Evolutionary conservation across 2,797 vertebrate species (phyloP), one percentile per base, ranked within the genome.

Genomic region (Amazona finschi): DNA sequence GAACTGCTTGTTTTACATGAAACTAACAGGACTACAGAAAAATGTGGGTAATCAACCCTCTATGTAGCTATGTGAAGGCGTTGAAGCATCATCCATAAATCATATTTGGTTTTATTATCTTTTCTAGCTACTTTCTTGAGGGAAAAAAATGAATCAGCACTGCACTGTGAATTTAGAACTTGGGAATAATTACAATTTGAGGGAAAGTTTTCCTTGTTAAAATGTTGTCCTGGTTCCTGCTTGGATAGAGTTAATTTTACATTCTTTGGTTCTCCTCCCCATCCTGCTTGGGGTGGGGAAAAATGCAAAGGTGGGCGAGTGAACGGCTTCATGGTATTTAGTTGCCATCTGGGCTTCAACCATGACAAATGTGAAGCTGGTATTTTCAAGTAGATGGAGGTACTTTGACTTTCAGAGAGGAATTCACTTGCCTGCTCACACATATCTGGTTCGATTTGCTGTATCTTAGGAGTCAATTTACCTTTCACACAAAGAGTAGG

Each of bases 1-100:
- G 58, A 93, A 66, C 46, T 33, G 12, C 6, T 2, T 94, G 82
- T 95, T 91, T 83, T 89, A 94, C 85, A 87, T 52, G 46, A 90
- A 18, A 5, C 0, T 75, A 66, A 77, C 39, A 60, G 25, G 24
- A 30, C 57, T 47, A 61, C 31, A 84, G 69, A 58, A 75, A 62
- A 50, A 5, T 43, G 49, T 81, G 72, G n/a, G 41, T 62, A 93
- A 85, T 80, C 86, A 92, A 58, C 72, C 75, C 62, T n/a, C 14
- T 83, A 17, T 41, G 41, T 12, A 83, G 64, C 36, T 46, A 83
- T 5, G 15, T 47, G 24, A 31, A 87, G 13, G 52, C 33, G 53
- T 8, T 53, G 62, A 85, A 89, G 18, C 33, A 71, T 74, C 27
- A 53, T 46, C 28, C 1, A 6, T 52, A 87, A 77, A 50, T 4